phyloP scores from a whole-genome alignment of 1,140 invertebrate genomes.

The Linepithema humile region DNA sequence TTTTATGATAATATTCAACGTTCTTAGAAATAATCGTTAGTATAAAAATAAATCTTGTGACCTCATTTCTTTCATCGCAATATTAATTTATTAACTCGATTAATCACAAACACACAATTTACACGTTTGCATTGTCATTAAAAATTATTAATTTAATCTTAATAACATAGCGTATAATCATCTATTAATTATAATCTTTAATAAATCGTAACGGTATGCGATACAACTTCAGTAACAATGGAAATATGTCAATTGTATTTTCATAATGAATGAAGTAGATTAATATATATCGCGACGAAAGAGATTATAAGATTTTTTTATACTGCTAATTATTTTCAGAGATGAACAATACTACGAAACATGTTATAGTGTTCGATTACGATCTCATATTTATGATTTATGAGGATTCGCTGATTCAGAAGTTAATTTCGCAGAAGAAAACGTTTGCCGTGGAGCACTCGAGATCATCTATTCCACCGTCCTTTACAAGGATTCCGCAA shows the following conservation, averaged over 20 bases:
- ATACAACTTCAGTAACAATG: too few species aligned
- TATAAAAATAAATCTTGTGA: constrained; percentile 17
- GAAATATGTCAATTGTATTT: too few species aligned
- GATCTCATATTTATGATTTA: constrained; percentile 22
- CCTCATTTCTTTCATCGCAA: background rate
- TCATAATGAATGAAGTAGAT: too few species aligned
- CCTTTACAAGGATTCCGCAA: constrained; percentile 23
- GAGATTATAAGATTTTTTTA: too few species aligned
- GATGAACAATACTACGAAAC: too few species aligned
- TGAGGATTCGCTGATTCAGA: background rate
- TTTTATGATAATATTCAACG: background rate
- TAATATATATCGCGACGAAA: too few species aligned
- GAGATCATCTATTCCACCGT: constrained; percentile 49
- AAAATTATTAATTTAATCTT: constrained; percentile 10
- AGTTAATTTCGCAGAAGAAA: constrained; percentile 50
- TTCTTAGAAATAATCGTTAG: constrained; percentile 19
- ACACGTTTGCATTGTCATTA: background rate
- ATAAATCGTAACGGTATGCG: background rate
- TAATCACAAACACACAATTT: background rate
- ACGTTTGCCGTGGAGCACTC: background rate
- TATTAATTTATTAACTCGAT: background rate
- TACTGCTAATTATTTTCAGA: too few species aligned
- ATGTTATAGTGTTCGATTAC: background rate
- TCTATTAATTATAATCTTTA: background rate
- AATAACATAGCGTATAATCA: background rate